Conservation (phyloP, 2,888 invertebrate genomes). For the Cantharis rustica region DNA sequence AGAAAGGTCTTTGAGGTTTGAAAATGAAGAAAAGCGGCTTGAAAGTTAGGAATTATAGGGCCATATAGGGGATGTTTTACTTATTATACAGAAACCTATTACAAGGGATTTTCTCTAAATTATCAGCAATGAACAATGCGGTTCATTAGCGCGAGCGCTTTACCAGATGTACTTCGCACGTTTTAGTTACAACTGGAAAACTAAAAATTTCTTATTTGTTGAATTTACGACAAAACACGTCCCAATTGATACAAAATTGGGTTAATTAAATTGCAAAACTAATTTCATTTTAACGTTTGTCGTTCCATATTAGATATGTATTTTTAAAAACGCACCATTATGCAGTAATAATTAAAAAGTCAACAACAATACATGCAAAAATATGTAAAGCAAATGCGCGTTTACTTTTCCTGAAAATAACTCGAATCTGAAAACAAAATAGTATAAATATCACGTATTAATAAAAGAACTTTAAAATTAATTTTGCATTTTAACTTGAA, state of each 20-base stretch:
- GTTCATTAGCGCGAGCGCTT: slow-evolving; percentile 19
- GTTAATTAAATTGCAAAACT: background rate
- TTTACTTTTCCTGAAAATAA: background rate
- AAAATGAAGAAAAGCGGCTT: slow-evolving; percentile 23
- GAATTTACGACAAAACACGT: slow-evolving; percentile 15
- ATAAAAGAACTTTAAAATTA: background rate
- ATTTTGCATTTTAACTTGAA: background rate
- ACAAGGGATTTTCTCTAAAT: slow-evolving; percentile 29
- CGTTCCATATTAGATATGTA: too few species aligned
- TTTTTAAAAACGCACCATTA: background rate
- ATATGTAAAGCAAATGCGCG: background rate
- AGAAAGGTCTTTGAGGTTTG: slow-evolving; percentile 24
- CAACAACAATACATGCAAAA: background rate
- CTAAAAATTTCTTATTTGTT: slow-evolving; percentile 13
- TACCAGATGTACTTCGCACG: slow-evolving; percentile 17
- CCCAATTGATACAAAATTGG: slow-evolving; percentile 1
- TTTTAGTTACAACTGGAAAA: slow-evolving; percentile 8
- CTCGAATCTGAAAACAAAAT: background rate
- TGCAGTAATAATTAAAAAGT: background rate
- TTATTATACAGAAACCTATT: slow-evolving; percentile 30
- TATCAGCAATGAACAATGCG: slow-evolving; percentile 20
- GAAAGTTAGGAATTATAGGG: slow-evolving; percentile 19
- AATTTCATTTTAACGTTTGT: background rate
- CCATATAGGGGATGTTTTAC: slow-evolving; percentile 20
- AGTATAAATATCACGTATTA: background rate